Evolutionary conservation across 2,113 vertebrate species (phyloP), one percentile per base, ranked within the genome.

Genomic region (Suncus etruscus): DNA sequence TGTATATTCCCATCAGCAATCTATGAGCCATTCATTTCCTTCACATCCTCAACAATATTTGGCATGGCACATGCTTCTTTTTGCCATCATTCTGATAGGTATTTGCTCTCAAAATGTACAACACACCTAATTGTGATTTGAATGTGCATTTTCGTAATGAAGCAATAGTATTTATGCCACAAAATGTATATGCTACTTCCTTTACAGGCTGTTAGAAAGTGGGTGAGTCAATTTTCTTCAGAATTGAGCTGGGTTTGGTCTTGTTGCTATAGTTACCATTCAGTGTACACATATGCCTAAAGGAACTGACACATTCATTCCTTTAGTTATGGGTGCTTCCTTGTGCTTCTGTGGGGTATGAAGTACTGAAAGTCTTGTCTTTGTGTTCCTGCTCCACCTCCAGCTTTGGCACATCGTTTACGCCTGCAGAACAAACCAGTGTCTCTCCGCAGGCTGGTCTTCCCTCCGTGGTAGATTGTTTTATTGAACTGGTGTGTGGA

Each of bases 221-320:
- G 54, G 27, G 68, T 63, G 74, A 87, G 45, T 81, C 39, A 81
- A 45, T 54, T 16, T 27, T 69, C 75, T 86, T 29, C 72, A 39
- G 69, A 74, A 12, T 8, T 82, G 54, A 91, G 18, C 20, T 74
- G 16, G n/a, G 50, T 65, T 90, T 87, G 70, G 50, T 54, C 78
- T 86, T 83, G 32, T 79, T 89, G 47, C 61, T 61, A 78, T 93
- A 74, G 63, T 75, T 93, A 81, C n/a, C 12, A 47, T 80, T 54
- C 39, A 65, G 32, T 88, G 12, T 70, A 50, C 31, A 86, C 48
- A 86, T 72, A 50, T 47, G 18, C 10, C 12, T 87, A 61, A 63
- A 81, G 65, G 32, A 54, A 91, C 16, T 68, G 47, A 87, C 22
- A 47, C 32, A 73, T 81, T 47, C 32, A 73, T 81, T 47, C 3